A percentile compares a stretch with the other conserved stretches of the same genome.
phyloP scores from a whole-genome alignment of 2,888 invertebrate genomes.

The Ctenicera cuprea region DNA sequence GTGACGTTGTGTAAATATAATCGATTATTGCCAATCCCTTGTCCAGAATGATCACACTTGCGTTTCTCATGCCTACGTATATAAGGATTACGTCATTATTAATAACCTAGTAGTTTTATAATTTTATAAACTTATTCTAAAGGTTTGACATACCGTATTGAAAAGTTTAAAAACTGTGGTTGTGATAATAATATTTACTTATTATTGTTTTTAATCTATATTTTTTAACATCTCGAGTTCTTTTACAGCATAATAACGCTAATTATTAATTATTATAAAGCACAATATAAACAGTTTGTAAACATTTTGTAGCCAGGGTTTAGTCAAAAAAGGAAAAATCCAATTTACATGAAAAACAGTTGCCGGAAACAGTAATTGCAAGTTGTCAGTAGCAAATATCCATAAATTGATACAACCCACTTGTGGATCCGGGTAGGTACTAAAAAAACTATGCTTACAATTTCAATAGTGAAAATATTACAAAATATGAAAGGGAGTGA shows the following conservation, averaged over 20 bases:
- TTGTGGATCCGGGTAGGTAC: slow-evolving; percentile 14
- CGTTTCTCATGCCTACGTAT: slow-evolving; percentile 6
- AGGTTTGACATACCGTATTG: neutral
- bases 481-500: slow-evolving; percentile 21
- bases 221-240: no score
- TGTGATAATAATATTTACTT: neutral
- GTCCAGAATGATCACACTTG: slow-evolving; percentile 23
- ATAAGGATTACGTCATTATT: neutral
- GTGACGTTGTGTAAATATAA: slow-evolving; percentile 18
- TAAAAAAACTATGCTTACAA: neutral
- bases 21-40: slow-evolving; percentile 27
- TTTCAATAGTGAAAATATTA: slow-evolving; percentile 5
- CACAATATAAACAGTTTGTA: neutral
- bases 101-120: neutral
- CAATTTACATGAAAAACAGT: neutral
- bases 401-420: slow-evolving; percentile 15
- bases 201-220: neutral
- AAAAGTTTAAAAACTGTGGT: no score
- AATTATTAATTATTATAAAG: neutral
- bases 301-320: neutral
- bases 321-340: slow-evolving; percentile 17
- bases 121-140: neutral
- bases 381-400: neutral
- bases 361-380: neutral
- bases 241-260: no score